Evolutionary conservation across 2,113 vertebrate species (phyloP), one percentile per base, ranked within the genome.

Genomic region (Protobothrops flavoviridis): DNA sequence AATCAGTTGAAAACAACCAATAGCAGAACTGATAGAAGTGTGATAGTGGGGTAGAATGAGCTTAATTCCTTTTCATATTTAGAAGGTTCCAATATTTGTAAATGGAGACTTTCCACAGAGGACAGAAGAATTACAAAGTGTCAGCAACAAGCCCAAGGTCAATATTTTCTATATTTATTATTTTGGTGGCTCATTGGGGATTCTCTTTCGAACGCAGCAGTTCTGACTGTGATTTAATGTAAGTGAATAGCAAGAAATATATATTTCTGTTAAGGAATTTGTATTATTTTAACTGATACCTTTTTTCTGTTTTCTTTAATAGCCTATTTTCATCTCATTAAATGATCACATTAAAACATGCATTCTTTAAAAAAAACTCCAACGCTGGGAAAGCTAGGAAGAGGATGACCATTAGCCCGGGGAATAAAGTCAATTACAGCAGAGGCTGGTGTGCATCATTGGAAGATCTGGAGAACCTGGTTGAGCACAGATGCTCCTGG

Each of bases 1-100:
- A 92, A 87, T 95, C 96, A 95, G 93, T 88, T 93, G 50, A 86
- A 95, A 97, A 97, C 50, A 52, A 90, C 33, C 94, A 33, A 33
- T 17, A 69, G 13, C 13, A 69, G 64, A 69, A 33, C 5, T 33
- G n/a, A 6, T 17, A 69, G 52, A 17, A 59, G 33, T 90, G n/a
- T n/a, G 53, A 56, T 33, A n/a, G 17, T 3, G 26, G 53, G 17
- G 33, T 45, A 3, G 11, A 81, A 20, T 29, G 29, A 50, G 33
- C 7, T 33, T 17, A 9, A 43, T 24, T 15, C 69, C 17, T 17
- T 81, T 55, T 89, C 24, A 45, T 24, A 39, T 61, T 89, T 43
- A 39, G 11, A 85, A 45, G 45, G 53, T 89, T 24, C 50, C 26
- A n/a, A 20, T 56, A 69, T 3, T 89, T 81, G 87, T 69, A 89